phyloP scores from a whole-genome alignment of 2,113 vertebrate species.

The Corythornis vintsioides region DNA sequence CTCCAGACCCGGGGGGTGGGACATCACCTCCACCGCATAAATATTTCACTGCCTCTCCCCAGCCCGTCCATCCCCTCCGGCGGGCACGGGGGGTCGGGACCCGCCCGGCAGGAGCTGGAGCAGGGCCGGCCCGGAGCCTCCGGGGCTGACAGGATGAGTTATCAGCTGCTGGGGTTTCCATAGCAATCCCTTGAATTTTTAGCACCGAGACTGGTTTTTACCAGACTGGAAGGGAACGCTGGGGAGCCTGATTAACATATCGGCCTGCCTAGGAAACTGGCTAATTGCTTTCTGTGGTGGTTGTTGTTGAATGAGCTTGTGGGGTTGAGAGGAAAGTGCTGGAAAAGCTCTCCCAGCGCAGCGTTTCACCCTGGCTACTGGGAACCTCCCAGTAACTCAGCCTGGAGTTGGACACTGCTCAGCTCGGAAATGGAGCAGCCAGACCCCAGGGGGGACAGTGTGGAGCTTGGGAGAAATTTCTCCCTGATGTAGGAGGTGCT shows the following conservation, averaged over 20 bases:
- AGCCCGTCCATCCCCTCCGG: neutral
- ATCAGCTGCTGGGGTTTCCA: neutral
- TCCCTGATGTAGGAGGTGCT: neutral
- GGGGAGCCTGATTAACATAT: neutral
- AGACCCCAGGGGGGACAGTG: no score
- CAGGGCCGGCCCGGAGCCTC: neutral
- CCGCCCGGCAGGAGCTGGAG: rapidly evolving
- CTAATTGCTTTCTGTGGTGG: neutral
- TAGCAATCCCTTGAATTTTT: neutral
- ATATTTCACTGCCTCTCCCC: neutral
- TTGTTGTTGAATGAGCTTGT: neutral
- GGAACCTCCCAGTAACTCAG: neutral
- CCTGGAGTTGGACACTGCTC: rapidly evolving
- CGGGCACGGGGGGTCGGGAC: neutral
- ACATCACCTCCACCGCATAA: neutral
- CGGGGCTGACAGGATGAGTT: neutral
- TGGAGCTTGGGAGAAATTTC: rapidly evolving
- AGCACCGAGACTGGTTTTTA: neutral
- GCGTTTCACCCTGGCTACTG: rapidly evolving
- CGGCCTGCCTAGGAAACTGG: neutral
- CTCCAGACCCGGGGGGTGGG: no score
- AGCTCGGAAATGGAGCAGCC: neutral
- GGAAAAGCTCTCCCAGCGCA: neutral
- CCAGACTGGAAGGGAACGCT: neutral
- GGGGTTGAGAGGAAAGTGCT: neutral